Evolutionary conservation across 2,888 invertebrate genomes (phyloP).

Genomic region (Drosophila ustulata): DNA sequence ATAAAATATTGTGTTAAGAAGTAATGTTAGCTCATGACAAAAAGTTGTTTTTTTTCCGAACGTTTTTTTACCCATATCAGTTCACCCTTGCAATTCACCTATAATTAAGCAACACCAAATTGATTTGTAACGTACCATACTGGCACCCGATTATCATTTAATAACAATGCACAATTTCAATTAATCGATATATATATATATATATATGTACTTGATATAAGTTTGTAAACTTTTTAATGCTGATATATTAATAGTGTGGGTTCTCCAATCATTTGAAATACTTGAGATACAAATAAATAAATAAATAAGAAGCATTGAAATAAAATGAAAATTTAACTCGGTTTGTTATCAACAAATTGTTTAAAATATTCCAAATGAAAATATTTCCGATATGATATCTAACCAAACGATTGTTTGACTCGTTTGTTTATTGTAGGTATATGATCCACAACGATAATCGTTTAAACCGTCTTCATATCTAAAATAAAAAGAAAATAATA

Average conservation of each 20-base stretch:
- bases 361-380: not conserved
- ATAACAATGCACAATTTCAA: not conserved
- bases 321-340: not conserved
- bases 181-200: not conserved
- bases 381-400: not conserved
- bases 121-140: too few species aligned
- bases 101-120: too few species aligned
- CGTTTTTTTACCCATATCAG: too few species aligned
- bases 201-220: too few species aligned
- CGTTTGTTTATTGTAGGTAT: not conserved
- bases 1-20: too few species aligned
- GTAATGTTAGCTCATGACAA: too few species aligned
- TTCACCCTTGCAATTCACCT: too few species aligned
- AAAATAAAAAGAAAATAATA: not conserved
- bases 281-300: not conserved
- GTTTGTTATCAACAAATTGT: not conserved
- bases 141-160: too few species aligned
- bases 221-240: not conserved
- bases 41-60: too few species aligned
- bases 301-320: not conserved
- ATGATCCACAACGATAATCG: not conserved
- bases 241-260: slow-evolving; percentile 1
- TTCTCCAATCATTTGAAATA: not conserved
- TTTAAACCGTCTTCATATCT: not conserved
- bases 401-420: not conserved